Evolutionary conservation across 2,888 invertebrate genomes (phyloP), one percentile per base, ranked within the genome.

Genomic region (Drosophila suboccidentalis): DNA sequence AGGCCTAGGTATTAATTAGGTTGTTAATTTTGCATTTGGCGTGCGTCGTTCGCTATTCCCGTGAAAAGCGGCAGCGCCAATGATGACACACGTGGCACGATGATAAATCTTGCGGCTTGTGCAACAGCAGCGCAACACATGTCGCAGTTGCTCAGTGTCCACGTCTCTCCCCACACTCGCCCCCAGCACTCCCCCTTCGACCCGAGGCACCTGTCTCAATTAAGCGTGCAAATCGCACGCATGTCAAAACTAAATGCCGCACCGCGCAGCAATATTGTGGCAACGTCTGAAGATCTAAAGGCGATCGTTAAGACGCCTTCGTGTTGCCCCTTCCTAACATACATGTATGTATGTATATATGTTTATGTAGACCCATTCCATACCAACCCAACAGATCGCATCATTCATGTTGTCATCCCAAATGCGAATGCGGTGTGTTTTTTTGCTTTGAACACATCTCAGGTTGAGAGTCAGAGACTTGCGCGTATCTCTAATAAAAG

Each of bases 21-120:
- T 91, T 91, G 91, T 91, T 91, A 91, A 91, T 91, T 91, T 90
- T 90, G 87, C 90, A 91, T 90, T 91, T 89, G 86, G 89, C 90
- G 84, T 76, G 79, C 90, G 90, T 87, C 89, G 88, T 69, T 72
- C 73, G 83, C 89, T 75, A 74, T 88, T 86, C 89, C 85, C 85
- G 88, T 86, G 88, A 80, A 90, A 76, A 71, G 49, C 41, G 44
- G 71, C 87, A 75, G 62, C 65, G 77, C 69, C 69, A 59, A 65
- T 71, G 75, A 69, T 73, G 73, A 72, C 75, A 78, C 84, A 87
- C 86, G 90, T 87, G 84, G 79, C 79, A 79, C 64, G 82, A 89
- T 85, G 84, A 85, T 89, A 89, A 85, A 88, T 85, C 83, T 89
- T 61, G 55, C 51, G 58, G 63, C 77, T 85, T 89, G 90, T 89